Base-by-base conservation (phyloP, 2,797 vertebrate species). In the Myotis vivesi region DNA sequence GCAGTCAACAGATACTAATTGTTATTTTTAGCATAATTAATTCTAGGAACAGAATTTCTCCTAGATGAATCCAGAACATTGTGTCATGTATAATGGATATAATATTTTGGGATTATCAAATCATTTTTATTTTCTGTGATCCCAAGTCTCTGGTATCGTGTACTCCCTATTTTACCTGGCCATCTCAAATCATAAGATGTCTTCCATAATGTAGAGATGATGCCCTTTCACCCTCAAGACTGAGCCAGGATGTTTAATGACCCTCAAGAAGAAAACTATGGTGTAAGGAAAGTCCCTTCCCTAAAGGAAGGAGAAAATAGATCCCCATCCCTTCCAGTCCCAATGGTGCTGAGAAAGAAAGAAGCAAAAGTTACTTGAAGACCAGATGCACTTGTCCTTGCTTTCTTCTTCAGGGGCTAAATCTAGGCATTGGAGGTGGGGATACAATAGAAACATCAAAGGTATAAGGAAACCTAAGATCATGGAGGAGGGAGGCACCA, bases 11-110 rank as follows among this genome's bases (percentile, higher is more conserved):
- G 22, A 72, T 64, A n/a, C 25, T 25, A 57, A 57, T 25, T 76
- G 13, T 62, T 82, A 41, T 41, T 59, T 87, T 91, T 81, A 68
- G 57, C 73, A 81, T 68, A 38, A 87, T 73, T 94, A 68, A 87
- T 68, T 91, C 9, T 75, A 23, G 41, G 25, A 81, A 75, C 11
- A 81, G n/a, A 73, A 57, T 68, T 86, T 80, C 46, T 87, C 33
- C 49, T 75, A 51, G 28, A 87, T 57, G 57, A 69, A 76, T 91
- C 38, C 57, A 91, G 33, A 57, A 73, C 33, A 82, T 30, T 81
- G 66, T 75, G 15, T 87, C 59, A 69, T 22, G 10, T 28, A 22
- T 51, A 46, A 25, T 57, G 83, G 23, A 51, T 69, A 38, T 59
- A 75, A 55, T 76, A 46, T 76, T 86, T 8, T 1, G n/a, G 12